These are phyloP conservation scores for Fistularia commersonii DNA, from an alignment of 2,797 vertebrate species.

Conservation along the genomic window DNA sequence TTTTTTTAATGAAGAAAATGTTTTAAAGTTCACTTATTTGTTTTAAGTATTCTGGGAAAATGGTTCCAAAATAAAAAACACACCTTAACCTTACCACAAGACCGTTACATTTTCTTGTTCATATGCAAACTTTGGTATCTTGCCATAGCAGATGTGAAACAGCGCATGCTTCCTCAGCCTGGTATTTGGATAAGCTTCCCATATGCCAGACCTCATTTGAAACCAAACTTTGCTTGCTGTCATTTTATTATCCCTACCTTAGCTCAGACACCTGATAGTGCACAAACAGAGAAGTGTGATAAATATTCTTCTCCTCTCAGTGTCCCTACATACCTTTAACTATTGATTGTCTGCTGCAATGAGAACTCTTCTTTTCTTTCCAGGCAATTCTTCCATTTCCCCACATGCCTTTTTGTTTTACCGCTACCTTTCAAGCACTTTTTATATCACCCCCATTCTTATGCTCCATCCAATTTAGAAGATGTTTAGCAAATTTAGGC, in stretches of 20 bases:
- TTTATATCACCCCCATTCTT: constrained; percentile 22
- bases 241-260: constrained; percentile 41
- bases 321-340: constrained; percentile 13
- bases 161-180: constrained; percentile 19
- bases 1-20: not conserved
- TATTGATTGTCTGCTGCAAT: constrained; percentile 25
- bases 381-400: constrained; percentile 15
- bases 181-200: constrained; percentile 41
- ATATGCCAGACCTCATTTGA: constrained; percentile 38
- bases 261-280: constrained; percentile 30
- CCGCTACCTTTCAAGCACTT: constrained; percentile 31
- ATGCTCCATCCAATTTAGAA: constrained; percentile 17
- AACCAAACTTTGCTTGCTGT: constrained; percentile 25
- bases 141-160: constrained; percentile 33
- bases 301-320: constrained; percentile 27
- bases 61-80: too few relatives aligned
- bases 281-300: constrained; percentile 30
- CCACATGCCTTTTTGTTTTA: constrained; percentile 7
- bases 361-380: constrained; percentile 13
- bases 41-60: too few relatives aligned
- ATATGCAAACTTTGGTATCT: constrained; percentile 37
- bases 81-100: not conserved
- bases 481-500: constrained; percentile 12
- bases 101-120: constrained; percentile 13
- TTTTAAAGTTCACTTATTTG: not conserved